Evolutionary conservation across 2,797 vertebrate genomes (phyloP), one percentile per base, ranked within the genome.

Genomic region (Octomys mimax): DNA sequence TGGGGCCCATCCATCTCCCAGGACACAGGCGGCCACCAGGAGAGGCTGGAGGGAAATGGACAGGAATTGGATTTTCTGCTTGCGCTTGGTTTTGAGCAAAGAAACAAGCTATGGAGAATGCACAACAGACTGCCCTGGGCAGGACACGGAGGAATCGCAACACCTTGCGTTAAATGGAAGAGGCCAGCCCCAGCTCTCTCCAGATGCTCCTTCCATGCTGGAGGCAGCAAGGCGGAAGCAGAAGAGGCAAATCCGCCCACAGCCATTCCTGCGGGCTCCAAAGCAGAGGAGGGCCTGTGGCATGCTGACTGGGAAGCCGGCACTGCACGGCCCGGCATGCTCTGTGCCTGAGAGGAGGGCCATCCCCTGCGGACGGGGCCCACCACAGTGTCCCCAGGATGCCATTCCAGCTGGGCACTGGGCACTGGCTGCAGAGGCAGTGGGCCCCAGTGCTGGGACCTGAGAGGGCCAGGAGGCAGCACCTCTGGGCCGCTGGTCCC

Each of bases 171-270:
- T 31, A 49, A 39, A 42, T 62, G 70, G 57, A 61, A 64, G 61
- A 57, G 78, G 33, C 21, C 57, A 54, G 13, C 42, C 61, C 16
- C 11, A n/a, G 0, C 28, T 14, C 13, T 39, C 24, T 2, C 4
- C 75, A 19, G 54, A 14, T 6, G 24, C n/a, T 33, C 54, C 1
- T 26, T 6, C 14, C 24, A 5, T 0, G 0, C 9, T 7, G 0
- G 9, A 16, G n/a, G 49, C 2, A 18, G 42, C 10, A 11, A 71
- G 26, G 5, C 31, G 19, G 10, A 26, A 28, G 0, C 26, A 14
- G 54, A 2, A 54, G 36, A 42, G 6, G 57, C 86, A 24, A 13
- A 46, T 33, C 22, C 7, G 11, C 42, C 13, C 18, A 19, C 16
- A 39, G 11, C 59, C 6, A 4, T 0, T 24, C 10, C 13, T 33